These are phyloP conservation scores for Tenodera sinensis DNA, from an alignment of 2,888 invertebrate genomes.

Conservation along the genomic window DNA sequence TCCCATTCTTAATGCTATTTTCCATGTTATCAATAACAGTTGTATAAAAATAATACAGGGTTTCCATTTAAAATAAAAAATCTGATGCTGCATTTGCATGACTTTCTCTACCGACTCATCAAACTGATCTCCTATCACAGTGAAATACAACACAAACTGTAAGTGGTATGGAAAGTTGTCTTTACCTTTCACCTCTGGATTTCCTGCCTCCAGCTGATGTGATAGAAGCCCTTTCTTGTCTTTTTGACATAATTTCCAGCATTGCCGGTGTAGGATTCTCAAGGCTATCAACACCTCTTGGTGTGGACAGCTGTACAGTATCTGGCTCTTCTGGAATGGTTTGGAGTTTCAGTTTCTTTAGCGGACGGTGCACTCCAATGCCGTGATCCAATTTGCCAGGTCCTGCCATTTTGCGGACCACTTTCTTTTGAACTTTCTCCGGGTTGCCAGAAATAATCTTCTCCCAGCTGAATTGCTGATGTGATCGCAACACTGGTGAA, in stretches of 20 bases:
- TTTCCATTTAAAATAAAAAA: too few relatives aligned
- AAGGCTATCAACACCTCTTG: constrained; percentile 31
- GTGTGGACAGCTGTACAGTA: constrained; percentile 23
- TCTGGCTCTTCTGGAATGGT: constrained; percentile 26
- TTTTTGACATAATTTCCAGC: constrained; percentile 61
- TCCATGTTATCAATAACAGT: too few relatives aligned
- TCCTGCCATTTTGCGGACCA: constrained; percentile 36
- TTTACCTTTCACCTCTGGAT: constrained; percentile 12
- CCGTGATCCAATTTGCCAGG: constrained; percentile 44
- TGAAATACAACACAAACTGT: too few relatives aligned
- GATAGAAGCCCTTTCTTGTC: constrained; percentile 52
- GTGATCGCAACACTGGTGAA: constrained; percentile 25
- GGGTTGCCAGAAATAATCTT: constrained; percentile 62
- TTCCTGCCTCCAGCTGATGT: neutral
- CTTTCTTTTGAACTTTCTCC: constrained; percentile 57
- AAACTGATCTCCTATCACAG: too few relatives aligned
- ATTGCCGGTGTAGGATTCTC: constrained; percentile 66
- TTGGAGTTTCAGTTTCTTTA: neutral
- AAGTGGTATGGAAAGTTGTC: neutral
- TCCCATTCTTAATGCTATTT: too few relatives aligned
- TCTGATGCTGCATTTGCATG: too few relatives aligned
- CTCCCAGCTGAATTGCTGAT: constrained; percentile 61
- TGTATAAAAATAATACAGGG: too few relatives aligned
- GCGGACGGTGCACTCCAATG: constrained; percentile 29
- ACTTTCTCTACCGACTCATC: too few relatives aligned